These are phyloP conservation scores for Mastigias papua DNA, from an alignment of 30 jellyfish, hydroid and myxozoan genomes.

Conservation along the genomic window DNA sequence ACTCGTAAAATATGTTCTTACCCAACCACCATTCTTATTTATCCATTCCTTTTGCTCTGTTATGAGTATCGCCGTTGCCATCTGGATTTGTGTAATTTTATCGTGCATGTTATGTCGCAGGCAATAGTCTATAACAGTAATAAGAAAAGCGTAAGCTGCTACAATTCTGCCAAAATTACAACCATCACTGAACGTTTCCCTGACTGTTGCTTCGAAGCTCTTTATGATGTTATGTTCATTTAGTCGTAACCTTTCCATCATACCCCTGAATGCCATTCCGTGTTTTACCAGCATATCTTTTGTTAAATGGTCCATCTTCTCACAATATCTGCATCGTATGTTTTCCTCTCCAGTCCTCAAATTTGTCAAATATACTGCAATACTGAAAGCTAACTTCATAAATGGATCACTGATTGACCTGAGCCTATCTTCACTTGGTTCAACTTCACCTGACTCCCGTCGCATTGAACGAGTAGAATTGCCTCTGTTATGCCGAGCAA, in stretches of 20 bases:
- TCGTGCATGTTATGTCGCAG: constrained; percentile 27
- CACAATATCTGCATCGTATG: constrained; percentile 37
- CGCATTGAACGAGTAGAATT: neutral
- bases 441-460: constrained; percentile 11
- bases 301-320: constrained; percentile 61
- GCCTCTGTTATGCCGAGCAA: neutral
- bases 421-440: constrained; percentile 6
- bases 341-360: constrained; percentile 1
- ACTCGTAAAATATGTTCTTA: constrained; percentile 25
- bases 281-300: constrained; percentile 61
- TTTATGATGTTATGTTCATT: constrained; percentile 18
- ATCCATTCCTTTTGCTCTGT: constrained; percentile 42
- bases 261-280: constrained; percentile 43
- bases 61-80: constrained; percentile 14
- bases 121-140: constrained; percentile 41
- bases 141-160: constrained; percentile 54
- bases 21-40: constrained; percentile 69
- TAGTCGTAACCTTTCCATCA: constrained; percentile 28
- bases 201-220: constrained; percentile 33
- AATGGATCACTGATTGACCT: constrained; percentile 5
- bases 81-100: constrained; percentile 21
- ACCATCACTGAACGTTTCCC: constrained; percentile 47
- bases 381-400: constrained; percentile 17
- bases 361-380: constrained; percentile 24
- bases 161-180: constrained; percentile 76